Percentiles rank a stretch among this genome's conserved stretches.
Conservation (phyloP, 2,888 invertebrate species). For the Eupithecia subfuscata region DNA sequence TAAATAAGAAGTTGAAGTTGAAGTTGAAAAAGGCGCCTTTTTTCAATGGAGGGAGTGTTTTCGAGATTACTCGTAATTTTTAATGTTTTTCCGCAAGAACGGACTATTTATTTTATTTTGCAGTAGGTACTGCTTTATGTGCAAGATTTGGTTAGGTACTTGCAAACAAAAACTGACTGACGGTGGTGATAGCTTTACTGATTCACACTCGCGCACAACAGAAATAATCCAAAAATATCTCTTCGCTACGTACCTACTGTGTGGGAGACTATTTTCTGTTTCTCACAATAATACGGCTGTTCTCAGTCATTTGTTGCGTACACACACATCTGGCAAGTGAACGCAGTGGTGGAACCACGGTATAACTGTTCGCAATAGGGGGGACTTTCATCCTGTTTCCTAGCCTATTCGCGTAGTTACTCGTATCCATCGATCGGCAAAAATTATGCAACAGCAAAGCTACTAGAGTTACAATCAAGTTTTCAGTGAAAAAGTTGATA, state of each 20-base stretch:
- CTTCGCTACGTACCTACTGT: background rate
- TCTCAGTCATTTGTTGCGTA: background rate
- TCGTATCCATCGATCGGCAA: background rate
- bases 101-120: background rate
- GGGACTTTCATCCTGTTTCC: background rate
- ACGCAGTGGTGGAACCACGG: background rate
- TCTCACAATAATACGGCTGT: background rate
- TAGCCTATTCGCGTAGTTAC: background rate
- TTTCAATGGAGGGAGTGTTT: background rate
- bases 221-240: background rate
- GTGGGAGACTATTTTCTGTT: background rate
- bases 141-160: background rate
- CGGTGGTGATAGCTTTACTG: background rate
- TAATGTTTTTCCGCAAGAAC: background rate
- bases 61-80: background rate
- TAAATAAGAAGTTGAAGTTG: too few relatives aligned
- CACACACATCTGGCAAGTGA: background rate
- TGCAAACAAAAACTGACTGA: background rate
- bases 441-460: conserved; percentile 43
- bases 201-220: background rate
- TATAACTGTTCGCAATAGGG: background rate
- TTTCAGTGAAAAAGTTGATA: conserved; percentile 9
- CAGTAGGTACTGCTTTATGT: background rate
- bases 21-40: background rate
- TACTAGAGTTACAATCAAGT: conserved; percentile 12